Conservation (phyloP, 2,888 invertebrate genomes). For the Subacronicta megacephala region DNA sequence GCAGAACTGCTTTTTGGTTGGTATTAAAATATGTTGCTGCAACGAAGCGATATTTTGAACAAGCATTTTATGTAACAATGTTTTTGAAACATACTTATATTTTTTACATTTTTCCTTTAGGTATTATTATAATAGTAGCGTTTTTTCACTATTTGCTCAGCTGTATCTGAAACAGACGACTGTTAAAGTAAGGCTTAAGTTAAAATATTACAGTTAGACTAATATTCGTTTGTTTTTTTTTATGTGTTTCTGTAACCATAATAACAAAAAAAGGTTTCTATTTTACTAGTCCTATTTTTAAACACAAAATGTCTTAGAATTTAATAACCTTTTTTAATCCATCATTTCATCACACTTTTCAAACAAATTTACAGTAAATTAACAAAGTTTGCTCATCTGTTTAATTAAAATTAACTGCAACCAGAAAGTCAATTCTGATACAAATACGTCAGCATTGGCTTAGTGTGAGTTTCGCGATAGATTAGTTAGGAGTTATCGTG, state of each 20-base stretch:
- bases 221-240: too few species aligned
- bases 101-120: conserved; percentile 6
- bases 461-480: conserved; percentile 64
- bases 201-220: too few species aligned
- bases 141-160: background rate
- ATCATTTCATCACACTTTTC: too few species aligned
- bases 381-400: conserved; percentile 6
- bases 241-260: too few species aligned
- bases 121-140: background rate
- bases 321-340: too few species aligned
- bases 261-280: too few species aligned
- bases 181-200: too few species aligned
- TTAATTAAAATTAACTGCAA: conserved; percentile 50
- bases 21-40: background rate
- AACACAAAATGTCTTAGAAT: too few species aligned
- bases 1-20: conserved; percentile 14
- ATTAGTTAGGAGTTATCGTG: conserved; percentile 69
- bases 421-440: conserved; percentile 49
- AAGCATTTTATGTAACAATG: background rate
- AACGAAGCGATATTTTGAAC: background rate
- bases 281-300: too few species aligned
- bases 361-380: too few species aligned
- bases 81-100: conserved; percentile 6
- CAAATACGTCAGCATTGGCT: conserved; percentile 51
- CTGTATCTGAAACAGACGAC: background rate